Percentiles rank a stretch among this genome's conserved stretches.
Evolutionary conservation across 2,888 invertebrate genomes (phyloP).

Genomic region (Hirtodrosophila cameraria): DNA sequence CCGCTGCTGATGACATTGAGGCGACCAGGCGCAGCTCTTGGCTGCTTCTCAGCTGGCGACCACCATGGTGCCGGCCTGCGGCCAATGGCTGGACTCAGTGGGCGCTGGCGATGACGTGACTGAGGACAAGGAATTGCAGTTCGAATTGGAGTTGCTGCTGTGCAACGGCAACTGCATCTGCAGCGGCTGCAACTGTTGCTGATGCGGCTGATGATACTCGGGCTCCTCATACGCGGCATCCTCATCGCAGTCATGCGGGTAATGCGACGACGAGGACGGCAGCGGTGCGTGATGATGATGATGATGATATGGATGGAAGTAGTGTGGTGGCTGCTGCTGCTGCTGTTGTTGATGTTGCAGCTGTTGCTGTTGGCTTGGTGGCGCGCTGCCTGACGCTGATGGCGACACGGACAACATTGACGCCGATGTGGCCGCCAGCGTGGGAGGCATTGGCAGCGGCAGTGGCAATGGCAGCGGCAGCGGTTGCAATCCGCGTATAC

Average conservation of each 20-base stretch:
- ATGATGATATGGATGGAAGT: slow-evolving; percentile 72
- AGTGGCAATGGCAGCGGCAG: slow-evolving; percentile 51
- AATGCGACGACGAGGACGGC: slow-evolving; percentile 45
- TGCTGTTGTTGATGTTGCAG: slow-evolving; percentile 43
- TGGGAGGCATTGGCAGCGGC: slow-evolving; percentile 49
- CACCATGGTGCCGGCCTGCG: slow-evolving; percentile 80
- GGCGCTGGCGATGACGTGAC: slow-evolving; percentile 72
- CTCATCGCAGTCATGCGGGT: slow-evolving; percentile 63
- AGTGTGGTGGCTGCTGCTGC: slow-evolving; percentile 61
- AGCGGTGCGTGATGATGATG: slow-evolving; percentile 52
- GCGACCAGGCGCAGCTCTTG: slow-evolving; percentile 70
- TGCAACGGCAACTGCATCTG: slow-evolving; percentile 62
- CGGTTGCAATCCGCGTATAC: slow-evolving; percentile 82
- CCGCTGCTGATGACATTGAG: no score
- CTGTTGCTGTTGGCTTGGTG: slow-evolving; percentile 47
- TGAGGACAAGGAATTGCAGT: slow-evolving; percentile 62
- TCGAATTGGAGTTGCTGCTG: slow-evolving; percentile 54
- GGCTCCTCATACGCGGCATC: slow-evolving; percentile 80
- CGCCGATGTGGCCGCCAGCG: slow-evolving; percentile 46
- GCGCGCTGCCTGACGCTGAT: slow-evolving; percentile 35
- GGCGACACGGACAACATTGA: slow-evolving; percentile 47
- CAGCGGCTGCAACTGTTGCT: slow-evolving; percentile 78
- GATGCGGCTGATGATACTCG: slow-evolving; percentile 83
- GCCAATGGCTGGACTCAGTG: slow-evolving; percentile 78
- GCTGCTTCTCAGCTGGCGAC: slow-evolving; percentile 82